Evolutionary conservation across 1,140 invertebrate species (phyloP), one percentile per base, ranked within the genome.

Genomic region (Sarcophaga peregrina): DNA sequence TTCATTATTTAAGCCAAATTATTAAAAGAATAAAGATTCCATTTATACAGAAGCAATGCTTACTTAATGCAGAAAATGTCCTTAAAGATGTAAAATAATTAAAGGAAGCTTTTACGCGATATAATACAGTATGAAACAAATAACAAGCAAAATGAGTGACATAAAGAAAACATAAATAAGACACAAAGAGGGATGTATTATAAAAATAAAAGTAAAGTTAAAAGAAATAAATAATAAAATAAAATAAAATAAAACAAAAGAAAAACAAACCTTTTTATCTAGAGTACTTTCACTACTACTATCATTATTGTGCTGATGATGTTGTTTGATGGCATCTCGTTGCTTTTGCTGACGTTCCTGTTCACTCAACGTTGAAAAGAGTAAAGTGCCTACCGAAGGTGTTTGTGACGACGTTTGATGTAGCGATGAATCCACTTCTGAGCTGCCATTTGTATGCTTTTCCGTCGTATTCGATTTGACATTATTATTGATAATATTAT

Each of bases 311-410:
- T 48, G 37, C 37, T 74, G 68, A 37, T 74, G 72, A n/a, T 78
- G 75, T 76, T 76, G 46, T 11, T 81, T 72, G 8, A 81, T 62
- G 62, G 52, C 54, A 81, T 72, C 62, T n/a, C 80, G 80, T 88
- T 37, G 87, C 73, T 73, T 87, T 86, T 85, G 89, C 89, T 82
- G 90, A 37, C 92, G 92, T 86, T 93, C 92, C 58, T 93, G 92
- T 10, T 93, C 92, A 76, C 92, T 92, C 84, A 93, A 92, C 72
- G 92, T 93, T 50, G 92, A 92, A 85, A 92, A 93, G 83, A 92
- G 91, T 82, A 92, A 91, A 47, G 90, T 88, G 87, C 92, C 92
- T 52, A 92, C 91, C 81, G 89, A 92, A 46, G 91, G 88, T 82
- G 89, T 87, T 82, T 86, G 85, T 37, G 87, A 82, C 62, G 87